Evolutionary conservation across 2,797 vertebrate genomes (phyloP), one percentile per base, ranked within the genome.

Genomic region (Merluccius polli): DNA sequence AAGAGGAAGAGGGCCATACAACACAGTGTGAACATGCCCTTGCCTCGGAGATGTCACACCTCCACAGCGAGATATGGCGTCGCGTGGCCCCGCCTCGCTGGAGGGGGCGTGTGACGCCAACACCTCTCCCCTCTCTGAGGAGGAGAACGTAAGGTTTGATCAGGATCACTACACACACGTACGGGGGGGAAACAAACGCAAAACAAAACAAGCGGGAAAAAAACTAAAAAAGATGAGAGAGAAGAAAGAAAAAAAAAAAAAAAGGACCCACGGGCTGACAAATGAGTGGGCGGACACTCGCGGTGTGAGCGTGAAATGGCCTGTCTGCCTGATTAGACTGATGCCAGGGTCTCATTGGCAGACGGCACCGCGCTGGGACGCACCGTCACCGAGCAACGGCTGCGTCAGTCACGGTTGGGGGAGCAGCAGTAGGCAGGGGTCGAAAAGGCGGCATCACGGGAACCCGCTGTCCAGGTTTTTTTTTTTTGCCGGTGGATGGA

Each of bases 11-110:
- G 44, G 16, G 44, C 44, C 44, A 52, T 21, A 52, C 7, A 52
- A n/a, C 18, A 52, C 18, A 15, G 44, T 52, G 44, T 21, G 44
- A 52, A 52, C 44, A 52, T 52, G 16, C 88, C 86, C 84, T 82
- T 81, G 81, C 78, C 68, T 78, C 48, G 70, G 77, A 90, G 88
- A 90, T 88, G 87, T 92, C 88, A 88, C 87, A 88, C 86, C 77
- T 75, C 71, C 71, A 72, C 80, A 76, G 11, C 79, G 83, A 70
- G 81, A 86, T 83, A 77, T 79, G 85, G 86, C 86, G 86, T 87
- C 83, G 81, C 41, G 84, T 89, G 86, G 80, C 77, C 81, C 77
- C 79, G 76, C 76, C 85, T 73, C 89, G 87, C 86, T 82, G 84
- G 88, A 85, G 88, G 38, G 38, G 13, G 27, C 24, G 24, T 89